Base-by-base conservation (phyloP, 2,797 vertebrate genomes). In the Tragopan temminckii region DNA sequence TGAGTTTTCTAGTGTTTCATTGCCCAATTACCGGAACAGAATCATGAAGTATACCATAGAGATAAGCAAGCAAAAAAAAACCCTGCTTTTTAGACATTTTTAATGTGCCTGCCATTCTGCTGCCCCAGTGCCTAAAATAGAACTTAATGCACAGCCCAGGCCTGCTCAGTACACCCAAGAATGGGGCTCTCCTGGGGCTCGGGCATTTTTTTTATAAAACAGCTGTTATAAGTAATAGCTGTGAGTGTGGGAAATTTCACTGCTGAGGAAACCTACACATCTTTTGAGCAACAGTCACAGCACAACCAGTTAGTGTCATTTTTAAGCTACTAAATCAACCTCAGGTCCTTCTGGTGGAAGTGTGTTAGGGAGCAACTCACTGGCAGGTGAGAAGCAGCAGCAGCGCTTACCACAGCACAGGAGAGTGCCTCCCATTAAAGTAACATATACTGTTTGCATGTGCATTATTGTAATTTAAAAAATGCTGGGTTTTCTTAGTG, bases 121-220 rank as follows among this genome's bases (percentile, higher is more conserved):
- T 76, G 50, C 12, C 15, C 82, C 61, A 53, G 42, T 36, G 59
- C 52, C 77, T 76, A 93, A 95, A 92, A 79, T 0, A 88, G 80
- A 95, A 92, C 38, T 19, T 62, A 63, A 69, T 16, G 52, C 40
- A 57, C 77, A 92, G 63, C 40, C 84, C 79, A 89, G 76, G 45
- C 62, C 69, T 68, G 71, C 58, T 89, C 58, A 78, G 45, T 59
- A 75, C 46, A 85, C 13, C 15, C 84, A 86, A 50, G 40, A 95
- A 71, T 0, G 0, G 48, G 48, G n/a, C n/a, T 93, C 92, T 89
- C 76, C 16, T 59, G 55, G 36, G 59, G 48, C 53, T 58, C 53
- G 29, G 40, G 55, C n/a, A 84, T 50, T 92, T 92, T 50, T 92
- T 92, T 93, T 70, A 70, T 43, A 93, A 92, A 92, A 74, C 70